Evolutionary conservation across 2,113 vertebrate species (phyloP).

Genomic region (Ariopsis seemanni): DNA sequence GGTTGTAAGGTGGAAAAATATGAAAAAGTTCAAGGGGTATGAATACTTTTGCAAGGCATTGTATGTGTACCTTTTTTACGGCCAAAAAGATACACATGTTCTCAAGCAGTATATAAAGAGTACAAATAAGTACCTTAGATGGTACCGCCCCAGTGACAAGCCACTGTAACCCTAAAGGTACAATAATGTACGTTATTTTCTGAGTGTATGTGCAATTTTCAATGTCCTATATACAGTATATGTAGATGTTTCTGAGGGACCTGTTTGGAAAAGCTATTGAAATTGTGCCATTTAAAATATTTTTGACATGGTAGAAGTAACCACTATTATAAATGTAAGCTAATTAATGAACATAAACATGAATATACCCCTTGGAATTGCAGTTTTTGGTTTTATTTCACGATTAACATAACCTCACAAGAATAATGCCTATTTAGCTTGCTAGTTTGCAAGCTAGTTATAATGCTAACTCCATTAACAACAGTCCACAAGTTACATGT

Average conservation of each 20-base stretch:
- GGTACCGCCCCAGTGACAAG: no score
- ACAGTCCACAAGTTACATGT: background rate
- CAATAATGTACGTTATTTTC: no score
- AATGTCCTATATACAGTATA: background rate
- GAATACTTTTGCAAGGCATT: no score
- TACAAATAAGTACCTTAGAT: no score
- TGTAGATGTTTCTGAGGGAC: background rate
- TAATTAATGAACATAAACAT: background rate
- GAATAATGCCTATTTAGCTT: background rate
- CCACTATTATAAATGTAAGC: background rate
- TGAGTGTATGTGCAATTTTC: background rate
- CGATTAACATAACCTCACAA: background rate
- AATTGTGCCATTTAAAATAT: background rate
- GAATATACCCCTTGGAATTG: background rate
- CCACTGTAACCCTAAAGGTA: no score
- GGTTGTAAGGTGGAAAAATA: no score
- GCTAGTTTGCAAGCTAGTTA: background rate
- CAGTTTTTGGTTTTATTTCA: background rate
- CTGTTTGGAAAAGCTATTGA: background rate
- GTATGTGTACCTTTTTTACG: no score
- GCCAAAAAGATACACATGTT: no score
- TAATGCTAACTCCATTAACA: background rate
- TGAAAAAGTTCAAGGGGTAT: no score
- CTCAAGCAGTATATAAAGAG: no score
- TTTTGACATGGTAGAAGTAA: background rate